Conservation (phyloP, 2,113 vertebrate genomes). For the Sturnira hondurensis region DNA sequence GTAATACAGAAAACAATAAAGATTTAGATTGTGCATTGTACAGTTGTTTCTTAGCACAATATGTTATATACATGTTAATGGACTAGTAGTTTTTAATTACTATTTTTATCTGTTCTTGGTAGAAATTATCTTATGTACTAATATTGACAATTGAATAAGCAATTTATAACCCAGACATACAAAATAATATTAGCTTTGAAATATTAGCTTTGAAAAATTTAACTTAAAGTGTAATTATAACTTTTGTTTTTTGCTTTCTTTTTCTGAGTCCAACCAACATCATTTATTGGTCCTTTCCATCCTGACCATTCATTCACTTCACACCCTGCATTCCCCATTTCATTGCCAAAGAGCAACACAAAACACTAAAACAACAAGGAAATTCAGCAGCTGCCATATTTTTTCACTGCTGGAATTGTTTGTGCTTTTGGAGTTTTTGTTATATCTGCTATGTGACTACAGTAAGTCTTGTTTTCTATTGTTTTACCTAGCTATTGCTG, state of each 20-base stretch:
- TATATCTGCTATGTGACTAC: slow-evolving; percentile 83
- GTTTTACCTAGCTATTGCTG: neutral
- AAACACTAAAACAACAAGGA: slow-evolving; percentile 87
- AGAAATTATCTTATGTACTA: neutral
- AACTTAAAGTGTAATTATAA: neutral
- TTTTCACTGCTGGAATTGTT: slow-evolving; percentile 92
- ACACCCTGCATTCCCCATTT: slow-evolving; percentile 89
- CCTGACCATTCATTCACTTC: slow-evolving; percentile 89
- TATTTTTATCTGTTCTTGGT: neutral
- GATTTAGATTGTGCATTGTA: neutral
- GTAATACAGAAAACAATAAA: neutral
- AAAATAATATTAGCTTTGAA: neutral
- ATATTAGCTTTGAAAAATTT: neutral
- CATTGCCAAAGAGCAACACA: slow-evolving; percentile 87
- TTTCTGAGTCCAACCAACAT: slow-evolving; percentile 69
- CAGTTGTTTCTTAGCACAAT: neutral
- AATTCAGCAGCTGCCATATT: slow-evolving; percentile 89
- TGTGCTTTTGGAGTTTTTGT: slow-evolving; percentile 91
- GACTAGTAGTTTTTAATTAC: neutral
- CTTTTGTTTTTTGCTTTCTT: neutral
- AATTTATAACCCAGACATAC: neutral
- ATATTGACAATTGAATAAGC: neutral
- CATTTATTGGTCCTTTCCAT: slow-evolving; percentile 93
- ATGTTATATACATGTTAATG: neutral
- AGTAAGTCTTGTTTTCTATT: slow-evolving; percentile 78